Base-by-base conservation (phyloP, 1,140 invertebrate genomes). In the Rhyacophila brunnea region DNA sequence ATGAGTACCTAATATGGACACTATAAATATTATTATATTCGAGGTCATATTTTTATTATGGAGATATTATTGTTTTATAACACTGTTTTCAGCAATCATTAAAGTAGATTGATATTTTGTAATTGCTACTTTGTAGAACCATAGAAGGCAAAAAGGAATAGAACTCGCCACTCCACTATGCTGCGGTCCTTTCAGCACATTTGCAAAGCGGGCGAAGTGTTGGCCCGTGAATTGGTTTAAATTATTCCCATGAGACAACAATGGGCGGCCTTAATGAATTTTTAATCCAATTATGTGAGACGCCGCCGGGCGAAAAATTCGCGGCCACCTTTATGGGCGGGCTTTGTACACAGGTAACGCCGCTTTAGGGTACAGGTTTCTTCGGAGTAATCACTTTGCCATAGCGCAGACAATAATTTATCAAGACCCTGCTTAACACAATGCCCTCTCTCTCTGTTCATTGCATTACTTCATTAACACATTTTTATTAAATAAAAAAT, bases 211-310 rank as follows among this genome's bases (percentile, higher is more conserved):
- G 58, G 58, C 28, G 67, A 71, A 68, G 68, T 71, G 73, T 68
- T 66, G 67, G 62, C 62, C 68, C 67, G 73, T 74, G 74, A 73
- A 77, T 71, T 69, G 71, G 70, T 73, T 71, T 77, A 75, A 78
- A 78, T 78, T 75, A 78, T 77, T 76, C 74, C 74, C 74, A 66
- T 58, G 70, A 68, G 60, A 71, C 68, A 67, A 65, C 67, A 66
- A 69, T 68, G 70, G 74, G 68, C 69, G 70, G 70, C 69, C 55
- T 74, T 73, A 75, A 77, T 78, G 76, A 78, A 78, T 78, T 77
- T 78, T 77, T 77, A 78, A 78, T 77, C 73, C 71, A 75, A 77
- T 78, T 75, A 77, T 64, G 52, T 56, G 57, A 64, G 57, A 59
- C 59, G 62, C 53, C 47, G 62, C 59, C 62, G 46, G 46, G 62